Evolutionary conservation across 2,113 vertebrate genomes (phyloP).

Genomic region (Dinomys branickii): DNA sequence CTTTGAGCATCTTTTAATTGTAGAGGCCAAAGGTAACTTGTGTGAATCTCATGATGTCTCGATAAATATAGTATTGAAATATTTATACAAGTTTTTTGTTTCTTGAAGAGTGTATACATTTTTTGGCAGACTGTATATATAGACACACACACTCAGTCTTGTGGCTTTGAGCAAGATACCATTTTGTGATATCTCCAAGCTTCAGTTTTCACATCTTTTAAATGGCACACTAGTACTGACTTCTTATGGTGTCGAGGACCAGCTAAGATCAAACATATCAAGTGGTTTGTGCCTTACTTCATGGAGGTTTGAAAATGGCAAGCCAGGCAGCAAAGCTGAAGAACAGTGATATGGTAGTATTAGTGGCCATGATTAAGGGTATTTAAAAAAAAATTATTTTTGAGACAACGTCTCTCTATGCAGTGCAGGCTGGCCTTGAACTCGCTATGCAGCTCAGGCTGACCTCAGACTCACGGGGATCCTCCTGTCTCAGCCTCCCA

Average conservation of each 20-base stretch:
- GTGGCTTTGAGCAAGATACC: background rate
- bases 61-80: background rate
- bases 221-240: background rate
- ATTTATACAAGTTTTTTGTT: background rate
- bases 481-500: background rate
- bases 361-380: background rate
- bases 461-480: background rate
- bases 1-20: background rate
- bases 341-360: background rate
- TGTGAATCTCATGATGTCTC: background rate
- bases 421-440: background rate
- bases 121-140: background rate
- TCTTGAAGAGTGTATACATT: background rate
- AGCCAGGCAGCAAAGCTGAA: background rate
- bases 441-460: background rate
- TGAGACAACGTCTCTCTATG: background rate
- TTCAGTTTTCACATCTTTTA: conserved; percentile 47
- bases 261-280: background rate
- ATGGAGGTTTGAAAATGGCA: background rate
- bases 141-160: background rate
- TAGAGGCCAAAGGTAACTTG: background rate
- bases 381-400: too few relatives aligned
- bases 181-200: background rate
- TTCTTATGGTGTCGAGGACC: background rate
- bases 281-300: background rate